Conservation (phyloP, 2,888 invertebrate genomes). For the Disparrhopalites patrizii region DNA sequence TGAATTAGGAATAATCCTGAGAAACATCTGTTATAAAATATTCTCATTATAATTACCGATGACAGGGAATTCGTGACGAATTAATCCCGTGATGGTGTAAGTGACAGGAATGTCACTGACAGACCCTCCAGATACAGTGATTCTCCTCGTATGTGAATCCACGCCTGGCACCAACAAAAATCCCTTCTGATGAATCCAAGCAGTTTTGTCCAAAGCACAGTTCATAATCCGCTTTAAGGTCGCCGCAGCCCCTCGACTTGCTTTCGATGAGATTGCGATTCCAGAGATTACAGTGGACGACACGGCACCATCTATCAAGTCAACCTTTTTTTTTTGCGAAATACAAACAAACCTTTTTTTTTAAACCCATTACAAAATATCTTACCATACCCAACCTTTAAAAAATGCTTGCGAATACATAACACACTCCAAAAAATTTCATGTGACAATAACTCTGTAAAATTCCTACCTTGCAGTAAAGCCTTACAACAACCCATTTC, state of each 20-base stretch:
- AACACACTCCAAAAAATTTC: too few species aligned
- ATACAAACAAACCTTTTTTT: too few species aligned
- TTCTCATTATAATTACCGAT: conserved; percentile 64
- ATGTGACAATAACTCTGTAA: too few species aligned
- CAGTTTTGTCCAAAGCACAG: conserved; percentile 33
- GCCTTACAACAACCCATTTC: conserved; percentile 44
- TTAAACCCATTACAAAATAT: too few species aligned
- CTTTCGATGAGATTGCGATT: conserved; percentile 57
- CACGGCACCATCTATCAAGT: conserved; percentile 34
- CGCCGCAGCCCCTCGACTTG: conserved; percentile 57
- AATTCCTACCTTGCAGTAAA: conserved; percentile 46
- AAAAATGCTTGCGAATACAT: too few species aligned
- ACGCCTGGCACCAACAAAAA: conserved; percentile 64
- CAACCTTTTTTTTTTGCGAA: too few species aligned
- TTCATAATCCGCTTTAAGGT: conserved; percentile 45
- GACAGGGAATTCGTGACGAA: conserved; percentile 65
- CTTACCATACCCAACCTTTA: too few species aligned
- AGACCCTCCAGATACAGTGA: conserved; percentile 61
- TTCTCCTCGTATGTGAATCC: conserved; percentile 61
- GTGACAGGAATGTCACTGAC: conserved; percentile 65
- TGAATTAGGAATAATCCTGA: too few species aligned
- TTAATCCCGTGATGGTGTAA: conserved; percentile 63
- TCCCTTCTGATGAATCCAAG: conserved; percentile 52
- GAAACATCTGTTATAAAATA: too few species aligned
- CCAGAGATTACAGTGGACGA: conserved; percentile 49